Evolutionary conservation across 2,113 vertebrate species (phyloP).

Genomic region (Sitta europaea): DNA sequence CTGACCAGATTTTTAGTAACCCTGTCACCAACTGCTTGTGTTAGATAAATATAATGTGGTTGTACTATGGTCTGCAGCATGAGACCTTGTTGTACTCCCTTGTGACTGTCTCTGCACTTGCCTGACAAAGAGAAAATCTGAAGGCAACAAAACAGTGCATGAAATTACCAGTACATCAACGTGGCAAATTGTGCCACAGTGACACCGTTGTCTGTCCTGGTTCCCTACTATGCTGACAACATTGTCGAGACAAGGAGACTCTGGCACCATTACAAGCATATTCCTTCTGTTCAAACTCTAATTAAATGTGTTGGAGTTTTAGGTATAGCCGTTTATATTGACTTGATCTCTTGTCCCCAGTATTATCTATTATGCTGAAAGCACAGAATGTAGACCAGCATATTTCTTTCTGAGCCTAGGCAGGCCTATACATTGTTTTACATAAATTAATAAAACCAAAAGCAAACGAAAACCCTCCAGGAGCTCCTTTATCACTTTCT

Average conservation of each 20-base stretch:
- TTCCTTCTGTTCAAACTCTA: neutral
- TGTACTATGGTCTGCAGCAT: neutral
- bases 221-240: neutral
- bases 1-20: neutral
- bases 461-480: constrained; percentile 21
- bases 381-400: neutral
- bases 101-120: neutral
- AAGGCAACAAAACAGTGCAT: neutral
- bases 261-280: neutral
- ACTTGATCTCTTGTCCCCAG: neutral
- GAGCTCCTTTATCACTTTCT: constrained; percentile 3
- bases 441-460: constrained; percentile 16
- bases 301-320: neutral
- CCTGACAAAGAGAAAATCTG: neutral
- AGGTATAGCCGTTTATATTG: neutral
- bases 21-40: neutral
- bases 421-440: neutral
- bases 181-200: neutral
- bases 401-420: neutral
- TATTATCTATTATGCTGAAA: neutral
- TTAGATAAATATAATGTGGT: neutral
- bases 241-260: neutral
- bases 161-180: neutral
- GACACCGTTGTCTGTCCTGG: neutral
- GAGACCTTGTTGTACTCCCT: neutral